These are phyloP conservation scores for Aspidiotus destructor DNA, from an alignment of 2,888 invertebrate species.

Conservation along the genomic window DNA sequence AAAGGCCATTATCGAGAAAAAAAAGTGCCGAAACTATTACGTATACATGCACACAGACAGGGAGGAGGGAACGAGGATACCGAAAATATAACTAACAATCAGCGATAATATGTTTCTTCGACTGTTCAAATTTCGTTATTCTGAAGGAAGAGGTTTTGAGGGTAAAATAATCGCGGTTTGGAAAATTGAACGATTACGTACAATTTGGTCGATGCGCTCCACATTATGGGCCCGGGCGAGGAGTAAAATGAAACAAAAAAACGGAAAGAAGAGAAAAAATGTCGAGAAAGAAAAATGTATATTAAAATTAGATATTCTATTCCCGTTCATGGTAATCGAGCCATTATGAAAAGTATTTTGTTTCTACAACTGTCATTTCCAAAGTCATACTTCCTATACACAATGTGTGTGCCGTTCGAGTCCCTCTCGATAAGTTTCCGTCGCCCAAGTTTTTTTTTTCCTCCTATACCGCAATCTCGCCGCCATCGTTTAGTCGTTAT, in stretches of 20 bases:
- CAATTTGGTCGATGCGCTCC: constrained; percentile 15
- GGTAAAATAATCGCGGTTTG: constrained; percentile 29
- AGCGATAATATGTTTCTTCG: constrained; percentile 30
- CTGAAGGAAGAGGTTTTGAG: not conserved
- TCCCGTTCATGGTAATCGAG: constrained; percentile 32
- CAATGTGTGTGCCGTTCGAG: not conserved
- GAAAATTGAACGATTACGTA: constrained; percentile 31
- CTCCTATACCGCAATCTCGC: not conserved
- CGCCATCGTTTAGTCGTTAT: not conserved
- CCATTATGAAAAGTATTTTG: constrained; percentile 28
- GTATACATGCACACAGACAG: not conserved
- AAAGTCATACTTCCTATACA: constrained; percentile 6
- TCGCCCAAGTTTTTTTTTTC: not conserved
- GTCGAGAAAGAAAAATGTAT: constrained; percentile 30
- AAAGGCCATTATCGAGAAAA: constrained; percentile 17
- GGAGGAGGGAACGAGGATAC: not conserved
- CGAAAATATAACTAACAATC: constrained; percentile 29
- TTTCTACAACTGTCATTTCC: constrained; percentile 27
- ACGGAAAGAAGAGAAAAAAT: constrained; percentile 10
- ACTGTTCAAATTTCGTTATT: constrained; percentile 9
- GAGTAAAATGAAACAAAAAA: not conserved
- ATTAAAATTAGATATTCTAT: constrained; percentile 35
- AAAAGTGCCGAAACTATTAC: not conserved
- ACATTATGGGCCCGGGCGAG: not conserved
- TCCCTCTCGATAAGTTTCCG: constrained; percentile 7